phyloP scores from a whole-genome alignment of 2,888 invertebrate species.

The Galeruca laticollis region DNA sequence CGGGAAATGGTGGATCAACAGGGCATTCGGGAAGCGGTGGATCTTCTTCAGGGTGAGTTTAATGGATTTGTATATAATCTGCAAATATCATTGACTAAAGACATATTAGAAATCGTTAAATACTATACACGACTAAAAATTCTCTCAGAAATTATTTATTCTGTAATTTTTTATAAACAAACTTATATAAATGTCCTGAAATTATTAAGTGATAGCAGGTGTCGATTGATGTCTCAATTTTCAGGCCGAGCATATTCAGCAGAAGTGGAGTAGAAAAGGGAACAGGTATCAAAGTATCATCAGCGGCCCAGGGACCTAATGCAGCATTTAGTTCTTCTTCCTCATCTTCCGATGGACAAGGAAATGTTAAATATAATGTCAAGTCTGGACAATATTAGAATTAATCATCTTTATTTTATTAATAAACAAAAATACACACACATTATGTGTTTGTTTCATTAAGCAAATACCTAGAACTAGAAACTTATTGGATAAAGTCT shows the following conservation, averaged over 20 bases:
- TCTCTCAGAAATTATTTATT: too few species aligned
- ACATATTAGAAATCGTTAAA: too few species aligned
- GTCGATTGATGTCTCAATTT: conserved; percentile 43
- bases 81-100: too few species aligned
- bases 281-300: conserved; percentile 62
- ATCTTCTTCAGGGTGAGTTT: not conserved
- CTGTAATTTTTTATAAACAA: too few species aligned
- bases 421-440: conserved; percentile 9
- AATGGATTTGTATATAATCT: too few species aligned
- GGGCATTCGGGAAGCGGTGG: not conserved
- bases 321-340: conserved; percentile 69
- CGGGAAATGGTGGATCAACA: not conserved
- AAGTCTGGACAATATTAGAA: conserved; percentile 67
- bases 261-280: conserved; percentile 66
- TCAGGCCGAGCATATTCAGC: conserved; percentile 61
- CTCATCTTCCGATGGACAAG: conserved; percentile 65
- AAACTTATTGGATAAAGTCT: too few species aligned
- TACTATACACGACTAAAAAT: too few species aligned
- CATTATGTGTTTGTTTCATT: not conserved
- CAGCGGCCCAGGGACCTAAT: conserved; percentile 65
- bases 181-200: too few species aligned
- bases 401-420: not conserved
- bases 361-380: conserved; percentile 68
- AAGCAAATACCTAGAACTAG: too few species aligned
- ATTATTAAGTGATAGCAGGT: too few species aligned